A percentile compares a stretch with the other conserved stretches of the same genome.
Evolutionary conservation across 2,888 invertebrate genomes (phyloP).

Genomic region (Trachelus iudaicus): DNA sequence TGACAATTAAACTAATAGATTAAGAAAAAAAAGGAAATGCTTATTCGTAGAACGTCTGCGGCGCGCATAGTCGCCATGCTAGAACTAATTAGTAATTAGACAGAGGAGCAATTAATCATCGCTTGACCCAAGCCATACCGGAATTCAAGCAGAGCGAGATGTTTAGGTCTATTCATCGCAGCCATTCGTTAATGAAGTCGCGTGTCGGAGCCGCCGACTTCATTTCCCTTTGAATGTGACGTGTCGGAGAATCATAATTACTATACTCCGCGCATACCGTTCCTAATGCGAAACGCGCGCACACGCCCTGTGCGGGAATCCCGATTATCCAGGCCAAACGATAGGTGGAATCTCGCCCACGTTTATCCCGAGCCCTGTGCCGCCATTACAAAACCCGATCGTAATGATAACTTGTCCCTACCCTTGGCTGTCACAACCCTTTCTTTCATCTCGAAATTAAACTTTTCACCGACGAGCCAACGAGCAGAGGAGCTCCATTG

Average conservation of each 20-base stretch:
- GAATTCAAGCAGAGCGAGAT: conserved; percentile 22
- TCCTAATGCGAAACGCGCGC: conserved; percentile 46
- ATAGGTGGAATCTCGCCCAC: conserved; percentile 2
- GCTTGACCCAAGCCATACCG: conserved; percentile 14
- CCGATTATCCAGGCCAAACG: conserved; percentile 33
- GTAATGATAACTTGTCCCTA: background rate
- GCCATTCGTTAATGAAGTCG: conserved; percentile 61
- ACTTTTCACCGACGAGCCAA: background rate
- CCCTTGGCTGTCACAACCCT: background rate
- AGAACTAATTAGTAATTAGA: conserved; percentile 54
- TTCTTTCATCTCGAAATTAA: background rate
- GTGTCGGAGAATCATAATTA: conserved; percentile 58
- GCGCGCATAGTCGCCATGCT: conserved; percentile 19
- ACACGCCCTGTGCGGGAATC: conserved; percentile 38
- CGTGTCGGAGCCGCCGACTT: conserved; percentile 54
- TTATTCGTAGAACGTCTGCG: conserved; percentile 18
- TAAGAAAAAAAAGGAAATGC: background rate
- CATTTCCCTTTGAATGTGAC: conserved; percentile 55
- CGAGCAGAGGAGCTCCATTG: background rate
- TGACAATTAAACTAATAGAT: conserved; percentile 27
- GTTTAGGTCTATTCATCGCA: conserved; percentile 53
- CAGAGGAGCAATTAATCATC: conserved; percentile 18
- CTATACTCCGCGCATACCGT: conserved; percentile 54
- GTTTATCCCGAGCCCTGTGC: background rate
- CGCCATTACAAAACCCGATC: background rate